Conservation (phyloP, 2,888 invertebrate species). For the Xylocampa areola region DNA sequence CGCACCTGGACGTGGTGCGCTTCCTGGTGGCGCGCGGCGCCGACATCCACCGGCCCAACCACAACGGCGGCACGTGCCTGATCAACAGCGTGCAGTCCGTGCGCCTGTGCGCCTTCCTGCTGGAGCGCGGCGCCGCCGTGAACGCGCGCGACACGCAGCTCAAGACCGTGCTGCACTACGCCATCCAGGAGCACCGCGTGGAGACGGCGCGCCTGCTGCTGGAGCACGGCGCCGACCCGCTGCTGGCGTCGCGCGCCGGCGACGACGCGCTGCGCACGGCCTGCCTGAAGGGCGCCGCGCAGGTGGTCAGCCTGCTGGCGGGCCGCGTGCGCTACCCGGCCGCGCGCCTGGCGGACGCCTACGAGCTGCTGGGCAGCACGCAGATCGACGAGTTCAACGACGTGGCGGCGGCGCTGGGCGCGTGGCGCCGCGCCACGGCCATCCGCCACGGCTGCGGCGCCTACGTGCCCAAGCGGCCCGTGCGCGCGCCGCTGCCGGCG, state of each 20-base stretch:
- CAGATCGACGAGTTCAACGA: conserved; percentile 97
- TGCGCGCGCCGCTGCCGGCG: conserved; percentile 88
- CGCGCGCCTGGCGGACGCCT: conserved; percentile 94
- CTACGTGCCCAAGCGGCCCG: conserved; percentile 77
- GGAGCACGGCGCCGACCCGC: conserved; percentile 94
- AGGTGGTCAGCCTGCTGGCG: conserved; percentile 91
- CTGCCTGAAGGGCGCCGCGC: conserved; percentile 92
- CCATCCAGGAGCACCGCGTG: conserved; percentile 93
- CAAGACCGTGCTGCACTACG: conserved; percentile 97
- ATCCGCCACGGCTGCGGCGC: conserved; percentile 57
- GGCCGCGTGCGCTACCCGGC: conserved; percentile 90
- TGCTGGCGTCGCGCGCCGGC: conserved; percentile 93
- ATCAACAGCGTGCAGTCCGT: conserved; percentile 97
- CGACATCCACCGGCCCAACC: conserved; percentile 95
- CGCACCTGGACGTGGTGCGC: conserved; percentile 94
- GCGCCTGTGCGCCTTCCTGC: conserved; percentile 94
- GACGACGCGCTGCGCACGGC: conserved; percentile 97
- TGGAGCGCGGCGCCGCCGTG: conserved; percentile 94
- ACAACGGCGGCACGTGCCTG: conserved; percentile 97
- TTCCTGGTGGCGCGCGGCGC: conserved; percentile 94
- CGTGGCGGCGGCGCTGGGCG: conserved; percentile 91
- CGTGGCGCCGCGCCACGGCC: conserved; percentile 94
- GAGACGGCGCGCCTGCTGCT: conserved; percentile 95
- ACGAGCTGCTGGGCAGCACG: conserved; percentile 96
- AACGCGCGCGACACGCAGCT: conserved; percentile 97